Evolutionary conservation across 2,797 vertebrate species (phyloP), one percentile per base, ranked within the genome.

Genomic region (Amniataba percoides): DNA sequence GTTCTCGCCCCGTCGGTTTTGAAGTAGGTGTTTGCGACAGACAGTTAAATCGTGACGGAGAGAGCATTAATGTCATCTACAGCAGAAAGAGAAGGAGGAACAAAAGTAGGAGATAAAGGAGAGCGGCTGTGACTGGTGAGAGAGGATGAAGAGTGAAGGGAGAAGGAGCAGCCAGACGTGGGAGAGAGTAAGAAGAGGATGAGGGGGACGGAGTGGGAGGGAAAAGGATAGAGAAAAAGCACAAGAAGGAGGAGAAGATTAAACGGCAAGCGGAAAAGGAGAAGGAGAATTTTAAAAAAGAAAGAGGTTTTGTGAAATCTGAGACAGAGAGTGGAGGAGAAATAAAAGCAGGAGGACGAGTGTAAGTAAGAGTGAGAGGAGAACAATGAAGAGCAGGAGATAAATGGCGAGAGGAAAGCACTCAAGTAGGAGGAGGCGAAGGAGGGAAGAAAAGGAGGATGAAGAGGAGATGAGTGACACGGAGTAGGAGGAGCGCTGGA

Each of bases 401-500:
- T 61, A 46, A 76, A 86, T 58, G 60, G 43, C 23, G 18, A 45
- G 36, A 64, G 65, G 48, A 81, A 57, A 58, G 58, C 18, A 27
- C 19, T 12, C 1, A 27, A 77, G 60, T 2, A 16, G 40, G 45
- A 71, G 68, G 52, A 69, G 71, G 34, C 4, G 5, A 46, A 56
- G 48, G 39, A 76, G 53, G 67, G 27, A 53, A 59, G 48, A 58
- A 63, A 76, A 76, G 78, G 78, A 66, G 61, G 46, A 81, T 63
- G 77, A 76, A 60, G 49, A 77, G 71, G 84, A 66, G 86, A 81
- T 7, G 60, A 82, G 43, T 75, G 91, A 93, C 83, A 72, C 73
- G 69, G 67, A 71, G 74, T 39, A 77, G 69, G 76, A 91, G 84
- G 80, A 73, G 66, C 6, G 14, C 46, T 18, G 1, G 48, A 74